Evolutionary conservation across 2,797 vertebrate genomes (phyloP), one percentile per base, ranked within the genome.

Genomic region (Ctenosaura bakeri): DNA sequence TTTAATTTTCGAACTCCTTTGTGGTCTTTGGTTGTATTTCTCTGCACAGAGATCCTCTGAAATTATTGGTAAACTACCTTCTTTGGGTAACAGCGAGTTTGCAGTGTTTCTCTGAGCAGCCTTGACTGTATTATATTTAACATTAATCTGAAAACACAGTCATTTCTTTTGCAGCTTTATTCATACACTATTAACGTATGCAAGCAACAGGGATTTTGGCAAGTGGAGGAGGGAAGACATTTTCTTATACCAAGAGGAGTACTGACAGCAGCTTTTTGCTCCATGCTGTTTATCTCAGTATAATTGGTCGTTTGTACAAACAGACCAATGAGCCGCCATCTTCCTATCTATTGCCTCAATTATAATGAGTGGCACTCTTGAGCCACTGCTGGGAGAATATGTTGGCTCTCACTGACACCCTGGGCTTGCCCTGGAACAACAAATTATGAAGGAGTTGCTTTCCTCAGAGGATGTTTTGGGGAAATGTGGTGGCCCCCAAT

Each of bases 1-100:
- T 81, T 56, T 82, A 59, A 86, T 90, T 81, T 81, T 64, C 26
- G 20, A 62, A 62, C 32, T 62, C 8, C 9, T 84, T 83, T 52
- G 50, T 35, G 35, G 22, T 71, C 35, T 69, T 64, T 50, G 38
- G n/a, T 86, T 87, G 46, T 38, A 13, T 46, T 79, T 50, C 13
- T 16, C 12, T 4, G 54, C 46, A 54, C n/a, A 77, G 3, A 52
- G 35, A 69, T 10, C 35, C 18, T 69, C 50, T 84, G 22, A 54
- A 13, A 32, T 59, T 87, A 59, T 69, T 77, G 46, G 86, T 66
- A 87, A 78, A 88, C 46, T n/a, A 50, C n/a, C 7, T 12, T 52
- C 32, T 77, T 42, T 20, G 26, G 42, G 22, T n/a, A 56, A 78
- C 16, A 64, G 50, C 62, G 12, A 12, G 29, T 79, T 69, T 42